Evolutionary conservation across 2,888 invertebrate species (phyloP), one percentile per base, ranked within the genome.

Genomic region (Drosophila sordidula): DNA sequence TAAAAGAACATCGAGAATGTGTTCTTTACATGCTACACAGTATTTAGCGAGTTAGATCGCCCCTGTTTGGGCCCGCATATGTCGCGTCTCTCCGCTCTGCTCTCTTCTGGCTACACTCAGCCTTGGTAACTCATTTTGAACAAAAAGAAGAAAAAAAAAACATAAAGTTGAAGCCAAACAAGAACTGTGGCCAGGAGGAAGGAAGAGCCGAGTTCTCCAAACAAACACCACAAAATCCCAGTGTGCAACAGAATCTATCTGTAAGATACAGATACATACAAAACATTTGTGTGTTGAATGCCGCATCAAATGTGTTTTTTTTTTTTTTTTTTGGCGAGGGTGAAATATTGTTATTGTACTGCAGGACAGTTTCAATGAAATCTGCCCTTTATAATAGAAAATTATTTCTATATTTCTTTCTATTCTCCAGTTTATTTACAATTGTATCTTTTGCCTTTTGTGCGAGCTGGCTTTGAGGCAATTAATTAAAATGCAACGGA

Each of bases 211-310:
- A 51, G 64, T 50, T 54, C 67, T 72, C 51, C 45, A 67, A 67
- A 58, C 45, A 70, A 73, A 73, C 70, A 77, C 78, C 75, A 80
- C 65, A 68, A 80, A 78, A 76, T 79, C 68, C 76, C 69, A 80
- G 59, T 70, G 59, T 70, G 73, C 69, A 67, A 63, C 70, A 69
- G 45, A 75, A 59, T 75, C 72, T 78, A 75, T 75, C 72, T 66
- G 61, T 57, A 65, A 75, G 64, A 72, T 45, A 67, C 69, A 73
- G 42, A 75, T 36, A 62, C 44, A 62, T 49, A 65, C 55, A 55
- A 66, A 45, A 47, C 67, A 46, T 50, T 77, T 77, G 65, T 80
- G 65, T 46, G 76, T 70, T 75, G 69, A 70, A 75, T 72, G 68
- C 66, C 55, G 55, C 66, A 65, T 75, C 61, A 62, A 45, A 39